Percentiles rank a stretch among this genome's conserved stretches.
Evolutionary conservation across 2,888 invertebrate genomes (phyloP).

Genomic region (Dyspetes luteomarginatus): DNA sequence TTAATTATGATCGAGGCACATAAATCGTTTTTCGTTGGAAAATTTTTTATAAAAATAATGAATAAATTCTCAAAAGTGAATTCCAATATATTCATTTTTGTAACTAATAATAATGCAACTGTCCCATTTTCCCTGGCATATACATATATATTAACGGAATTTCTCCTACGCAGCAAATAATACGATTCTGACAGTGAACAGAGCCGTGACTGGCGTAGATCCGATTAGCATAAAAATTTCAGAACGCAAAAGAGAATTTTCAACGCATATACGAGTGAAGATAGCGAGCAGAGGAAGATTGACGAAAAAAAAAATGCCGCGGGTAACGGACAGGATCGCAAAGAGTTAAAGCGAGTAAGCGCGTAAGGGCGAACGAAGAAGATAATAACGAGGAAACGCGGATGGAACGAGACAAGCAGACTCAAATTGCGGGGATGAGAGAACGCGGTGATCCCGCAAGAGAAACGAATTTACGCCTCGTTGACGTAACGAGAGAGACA

Average conservation of each 20-base stretch:
- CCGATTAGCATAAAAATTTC: conserved; percentile 45
- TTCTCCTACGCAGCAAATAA: not conserved
- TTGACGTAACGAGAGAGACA: conserved; percentile 54
- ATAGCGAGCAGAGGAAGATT: not conserved
- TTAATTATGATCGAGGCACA: too few species aligned
- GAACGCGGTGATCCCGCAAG: conserved; percentile 48
- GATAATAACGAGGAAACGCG: conserved; percentile 43
- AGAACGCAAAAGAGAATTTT: conserved; percentile 26
- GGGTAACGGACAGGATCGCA: conserved; percentile 29
- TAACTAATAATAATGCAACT: too few species aligned
- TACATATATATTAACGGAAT: conserved; percentile 11
- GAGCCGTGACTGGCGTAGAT: conserved; percentile 8
- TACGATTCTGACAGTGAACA: too few species aligned
- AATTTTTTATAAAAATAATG: too few species aligned
- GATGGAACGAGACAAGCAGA: conserved; percentile 11
- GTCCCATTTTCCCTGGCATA: not conserved
- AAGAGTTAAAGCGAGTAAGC: conserved; percentile 39
- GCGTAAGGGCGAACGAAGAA: conserved; percentile 53
- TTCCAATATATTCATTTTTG: too few species aligned
- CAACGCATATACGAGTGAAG: not conserved
- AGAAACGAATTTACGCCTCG: conserved; percentile 65
- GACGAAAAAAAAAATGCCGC: too few species aligned
- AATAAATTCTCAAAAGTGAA: too few species aligned
- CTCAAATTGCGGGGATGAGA: conserved; percentile 30
- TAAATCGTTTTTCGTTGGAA: not conserved